Evolutionary conservation across 1,140 invertebrate species (phyloP).

Genomic region (Zeugodacus cucurbitae): DNA sequence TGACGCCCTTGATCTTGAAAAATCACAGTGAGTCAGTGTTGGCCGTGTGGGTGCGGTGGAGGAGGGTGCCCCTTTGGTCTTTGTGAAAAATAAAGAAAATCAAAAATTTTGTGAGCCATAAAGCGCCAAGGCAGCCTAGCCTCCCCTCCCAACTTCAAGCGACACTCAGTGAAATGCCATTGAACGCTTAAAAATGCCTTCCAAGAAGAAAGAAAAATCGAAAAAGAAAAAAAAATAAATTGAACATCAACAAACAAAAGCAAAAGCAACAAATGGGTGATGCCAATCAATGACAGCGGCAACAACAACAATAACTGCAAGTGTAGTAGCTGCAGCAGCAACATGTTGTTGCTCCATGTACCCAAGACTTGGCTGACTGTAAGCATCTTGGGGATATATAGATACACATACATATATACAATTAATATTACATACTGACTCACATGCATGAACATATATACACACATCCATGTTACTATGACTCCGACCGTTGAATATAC

Average conservation of each 20-base stretch:
- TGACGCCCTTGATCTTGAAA: slow-evolving; percentile 28
- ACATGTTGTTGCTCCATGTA: slow-evolving; percentile 26
- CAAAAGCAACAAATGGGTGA: not conserved
- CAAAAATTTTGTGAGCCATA: not conserved
- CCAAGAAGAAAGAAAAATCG: not conserved
- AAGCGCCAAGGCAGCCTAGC: not conserved
- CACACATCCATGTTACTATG: not conserved
- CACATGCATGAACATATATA: not conserved
- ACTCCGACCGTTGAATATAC: not conserved
- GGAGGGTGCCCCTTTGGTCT: not conserved
- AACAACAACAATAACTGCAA: not conserved
- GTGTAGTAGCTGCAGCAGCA: not conserved
- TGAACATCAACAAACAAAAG: not conserved
- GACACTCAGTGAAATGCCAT: slow-evolving; percentile 21
- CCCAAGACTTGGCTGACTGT: not conserved
- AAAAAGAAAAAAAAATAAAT: not conserved
- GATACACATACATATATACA: too few species aligned
- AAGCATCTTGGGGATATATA: not conserved
- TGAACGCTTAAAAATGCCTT: slow-evolving; percentile 35
- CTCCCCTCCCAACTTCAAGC: not conserved
- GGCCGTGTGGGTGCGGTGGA: not conserved
- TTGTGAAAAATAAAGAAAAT: slow-evolving; percentile 5
- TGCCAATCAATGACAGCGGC: slow-evolving; percentile 16
- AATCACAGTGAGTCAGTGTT: not conserved
- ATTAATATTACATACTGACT: not conserved